Base-by-base conservation (phyloP, 2,888 invertebrate species). In the Keiferia lycopersicella region DNA sequence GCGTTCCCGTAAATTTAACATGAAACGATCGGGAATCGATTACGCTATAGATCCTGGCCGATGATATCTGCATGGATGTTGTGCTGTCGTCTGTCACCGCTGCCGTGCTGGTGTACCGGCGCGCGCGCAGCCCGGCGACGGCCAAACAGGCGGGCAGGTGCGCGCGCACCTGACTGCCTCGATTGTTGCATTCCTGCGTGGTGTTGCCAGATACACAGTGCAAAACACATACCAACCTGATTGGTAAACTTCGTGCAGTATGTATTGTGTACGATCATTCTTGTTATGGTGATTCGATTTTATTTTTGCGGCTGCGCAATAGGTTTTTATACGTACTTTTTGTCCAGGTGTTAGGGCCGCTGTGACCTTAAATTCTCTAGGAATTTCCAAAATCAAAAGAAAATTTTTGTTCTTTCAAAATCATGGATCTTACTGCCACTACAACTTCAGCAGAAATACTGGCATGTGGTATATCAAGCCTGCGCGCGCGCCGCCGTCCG, bases 161-260 rank as follows among this genome's bases (percentile, higher is more conserved):
- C 76, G 71, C 72, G 69, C 73, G 80, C 89, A 90, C 90, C 89
- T 90, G 90, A 68, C 69, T 64, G 22, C 51, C 51, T 60, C 66
- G 73, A 75, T 77, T 76, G 72, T 84, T 81, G 74, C 83, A 84
- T 85, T 84, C 84, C 83, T 64, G 64, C 67, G 66, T 68, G 22
- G 51, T 53, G 22, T 53, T 20, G 51, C 51, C 51, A 53, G 51
- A 2, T 53, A 53, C 22, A 53, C 14, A 14, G 14, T 14, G 20
- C 50, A 53, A 12, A 20, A 34, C 34, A 10, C 8, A 34, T 4
- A 8, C 8, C 7, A 34, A 34, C 34, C 10, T 34, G 34, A 34
- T 34, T 34, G 34, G 34, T 34, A 34, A 8, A 34, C 1, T 34
- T 34, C 34, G 8, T 34, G 3, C 34, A 4, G 8, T 34, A 34